Evolutionary conservation across 2,113 vertebrate genomes (phyloP), one percentile per base, ranked within the genome.

Genomic region (Semnornis frantzii): DNA sequence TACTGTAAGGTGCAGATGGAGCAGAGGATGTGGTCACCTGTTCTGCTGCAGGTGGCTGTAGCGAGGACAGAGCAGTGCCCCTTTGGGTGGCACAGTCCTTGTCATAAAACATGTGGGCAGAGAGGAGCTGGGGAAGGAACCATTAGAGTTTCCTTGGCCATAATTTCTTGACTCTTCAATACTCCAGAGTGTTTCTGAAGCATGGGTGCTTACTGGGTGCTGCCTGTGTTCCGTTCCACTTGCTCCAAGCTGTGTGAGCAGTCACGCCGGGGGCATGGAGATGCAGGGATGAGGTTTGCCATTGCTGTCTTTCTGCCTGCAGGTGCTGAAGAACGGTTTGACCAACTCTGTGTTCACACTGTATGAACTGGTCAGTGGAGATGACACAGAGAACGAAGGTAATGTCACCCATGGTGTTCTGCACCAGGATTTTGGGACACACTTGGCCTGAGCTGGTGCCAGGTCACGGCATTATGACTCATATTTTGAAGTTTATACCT

Each of bases 301-400:
- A 0, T 16, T 0, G 50, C 33, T 42, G 44, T 27, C 70, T 87
- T 84, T 8, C 1, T 82, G 12, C 87, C 90, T 89, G 44, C 79
- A 99, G 99, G 98, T 99, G 90, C 98, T 98, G 9, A 99, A 93
- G 97, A 99, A 98, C 5, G 99, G 99, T 54, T 97, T 99, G 98
- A 98, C 98, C 94, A 99, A 99, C 96, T 98, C 99, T 1, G 99
- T 99, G 48, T 99, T 99, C 94, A 99, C 99, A 0, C 97, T 99
- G 50, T 99, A 99, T 17, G 99, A 99, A 37, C 92, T 99, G 76
- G 96, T 97, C 69, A 99, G 98, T 4, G 99, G 99, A 2, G 99
- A 99, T 19, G 99, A 99, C 84, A 99, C 99, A 4, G 98, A 98
- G 90, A 97, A 97, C 0, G 99, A 99, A 98, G 99, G 99, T 99